These are phyloP conservation scores for Nycticorax nycticorax DNA, from an alignment of 2,113 vertebrate genomes.

Conservation along the genomic window DNA sequence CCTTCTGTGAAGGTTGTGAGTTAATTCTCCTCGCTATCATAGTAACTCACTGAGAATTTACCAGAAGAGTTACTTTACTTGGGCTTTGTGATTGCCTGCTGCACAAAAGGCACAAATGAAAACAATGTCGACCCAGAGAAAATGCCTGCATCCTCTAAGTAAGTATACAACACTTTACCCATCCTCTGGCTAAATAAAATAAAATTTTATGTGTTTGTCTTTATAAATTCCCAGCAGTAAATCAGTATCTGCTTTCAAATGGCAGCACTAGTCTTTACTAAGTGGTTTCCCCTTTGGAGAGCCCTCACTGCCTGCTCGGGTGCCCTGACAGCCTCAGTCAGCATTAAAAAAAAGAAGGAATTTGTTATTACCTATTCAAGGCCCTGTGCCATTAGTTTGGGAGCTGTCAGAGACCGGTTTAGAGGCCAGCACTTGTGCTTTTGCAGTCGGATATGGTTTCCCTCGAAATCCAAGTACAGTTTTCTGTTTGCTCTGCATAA, in stretches of 20 bases:
- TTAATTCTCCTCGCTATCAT: no score
- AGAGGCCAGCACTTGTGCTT: background rate
- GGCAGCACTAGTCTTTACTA: background rate
- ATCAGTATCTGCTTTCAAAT: background rate
- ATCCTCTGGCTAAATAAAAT: background rate
- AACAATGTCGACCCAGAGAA: background rate
- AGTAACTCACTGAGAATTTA: no score
- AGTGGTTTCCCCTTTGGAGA: background rate
- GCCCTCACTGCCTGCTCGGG: background rate
- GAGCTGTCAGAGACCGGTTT: background rate
- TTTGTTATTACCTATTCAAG: background rate
- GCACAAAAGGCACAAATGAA: background rate
- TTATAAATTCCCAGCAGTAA: background rate
- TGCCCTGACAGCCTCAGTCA: background rate
- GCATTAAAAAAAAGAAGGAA: background rate
- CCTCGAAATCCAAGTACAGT: background rate
- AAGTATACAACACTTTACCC: background rate
- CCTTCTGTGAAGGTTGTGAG: accelerated
- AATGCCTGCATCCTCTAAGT: background rate
- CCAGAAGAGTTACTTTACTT: background rate
- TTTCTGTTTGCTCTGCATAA: background rate
- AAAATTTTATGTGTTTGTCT: background rate
- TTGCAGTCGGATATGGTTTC: background rate
- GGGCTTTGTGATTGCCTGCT: background rate
- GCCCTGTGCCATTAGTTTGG: background rate